Evolutionary conservation across 2,888 invertebrate species (phyloP), one percentile per base, ranked within the genome.

Genomic region (Sinelater perroti): DNA sequence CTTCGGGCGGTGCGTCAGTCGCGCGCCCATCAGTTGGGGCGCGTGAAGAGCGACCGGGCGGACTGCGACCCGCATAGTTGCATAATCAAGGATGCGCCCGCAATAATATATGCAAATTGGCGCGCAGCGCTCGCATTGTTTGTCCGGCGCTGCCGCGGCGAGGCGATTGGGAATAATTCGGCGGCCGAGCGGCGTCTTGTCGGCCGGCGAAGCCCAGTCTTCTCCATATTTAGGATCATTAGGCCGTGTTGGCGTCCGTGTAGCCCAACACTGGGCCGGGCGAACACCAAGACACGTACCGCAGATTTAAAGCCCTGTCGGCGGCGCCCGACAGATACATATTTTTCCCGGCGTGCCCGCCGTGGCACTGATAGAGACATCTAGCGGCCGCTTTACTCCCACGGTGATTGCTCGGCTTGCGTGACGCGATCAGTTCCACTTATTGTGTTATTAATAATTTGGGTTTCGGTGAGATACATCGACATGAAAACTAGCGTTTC

Each of bases 221-320:
- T 40, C 26, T 40, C 40, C 40, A 40, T 40, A 40, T 40, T 40
- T 40, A 40, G 40, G 24, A 50, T 56, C 62, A 56, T 56, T 62
- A 62, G 50, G 44, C 42, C 36, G 56, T 51, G 44, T 56, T 35
- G 56, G 53, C 21, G 24, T 40, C 40, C 40, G 40, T 40, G 40
- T 40, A 44, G 17, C 28, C 44, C 44, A 44, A 44, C 44, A 26
- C 28, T 17, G 28, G 30, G 5, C 61, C 52, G 31, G 55, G 36
- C 38, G 26, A 30, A 45, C 53, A 53, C 54, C 50, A 60, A 60
- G 63, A 59, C 63, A 63, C 63, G 64, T 62, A 60, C 60, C 42
- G 45, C 54, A 66, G 62, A 66, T 64, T 66, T 66, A 66, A 55
- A 57, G 60, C 61, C 46, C 66, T 62, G 64, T 66, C 64, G 50